Evolutionary conservation across 2,888 invertebrate genomes (phyloP), one percentile per base, ranked within the genome.

Genomic region (Agriopis aurantiaria): DNA sequence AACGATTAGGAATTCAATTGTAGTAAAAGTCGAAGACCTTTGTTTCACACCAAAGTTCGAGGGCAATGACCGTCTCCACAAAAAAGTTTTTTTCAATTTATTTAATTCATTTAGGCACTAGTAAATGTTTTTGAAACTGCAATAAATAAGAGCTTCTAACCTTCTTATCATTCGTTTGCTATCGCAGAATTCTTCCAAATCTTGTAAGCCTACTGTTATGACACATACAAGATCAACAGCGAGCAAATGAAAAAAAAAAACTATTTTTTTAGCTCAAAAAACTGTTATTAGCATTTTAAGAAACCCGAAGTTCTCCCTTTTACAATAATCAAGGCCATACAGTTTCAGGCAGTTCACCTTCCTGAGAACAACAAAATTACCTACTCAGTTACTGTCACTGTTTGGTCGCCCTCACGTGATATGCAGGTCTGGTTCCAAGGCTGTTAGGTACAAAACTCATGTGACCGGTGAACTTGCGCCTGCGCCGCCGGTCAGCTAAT

Each of bases 401-500:
- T 53, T 49, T 23, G 43, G 17, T 40, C 5, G 14, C 43, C 41
- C 40, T 52, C 58, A 67, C 53, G 53, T 61, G 61, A 61, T 46
- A 48, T 6, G 53, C 49, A n/a, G 10, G 48, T 48, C 53, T 40
- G 43, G 23, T 43, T 11, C 12, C 68, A 69, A 71, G 74, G 71
- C 64, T 48, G 63, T 57, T 62, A 33, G n/a, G 46, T 57, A 46
- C n/a, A 63, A 57, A 64, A 67, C 52, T 33, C 64, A 64, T 53
- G 61, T 65, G 65, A 61, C 23, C 63, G 40, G 46, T 55, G 59
- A 65, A 68, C 64, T 62, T 65, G 61, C 62, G 60, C 51, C 51
- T n/a, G 33, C 66, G 51, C 61, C 51, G 64, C 61, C 51, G 64
- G 64, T 64, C 60, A 61, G 59, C 52, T 56, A 73, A 74, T 74